Evolutionary conservation across 2,797 vertebrate species (phyloP), one percentile per base, ranked within the genome.

Genomic region (Mionectes olivaceus): DNA sequence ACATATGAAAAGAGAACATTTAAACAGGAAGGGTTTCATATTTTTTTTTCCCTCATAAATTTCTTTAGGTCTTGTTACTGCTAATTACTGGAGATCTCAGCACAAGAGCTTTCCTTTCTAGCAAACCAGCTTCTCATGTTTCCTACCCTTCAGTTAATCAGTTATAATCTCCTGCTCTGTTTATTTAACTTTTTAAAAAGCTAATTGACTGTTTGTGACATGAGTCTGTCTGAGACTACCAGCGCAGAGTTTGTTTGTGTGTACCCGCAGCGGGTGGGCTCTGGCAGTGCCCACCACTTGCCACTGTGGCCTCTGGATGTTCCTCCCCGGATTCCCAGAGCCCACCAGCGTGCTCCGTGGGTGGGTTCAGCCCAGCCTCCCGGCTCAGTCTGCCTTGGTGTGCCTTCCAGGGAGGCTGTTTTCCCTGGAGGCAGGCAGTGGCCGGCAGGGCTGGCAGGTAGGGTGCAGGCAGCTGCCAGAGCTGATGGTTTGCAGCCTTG

Each of bases 1-100:
- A 96, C 76, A 95, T 32, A 13, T 86, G 93, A 69, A 94, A 91
- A 83, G 87, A 89, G 93, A 96, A 94, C 82, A 91, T 92, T 96
- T 85, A 89, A 95, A 95, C 89, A 95, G 94, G 94, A 95, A 85
- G 57, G 43, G 57, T 75, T 80, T 3, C 14, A 44, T 71, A 1
- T 79, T 61, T 64, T 87, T 77, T 77, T 78, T 63, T 18, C 44
- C 64, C 69, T 91, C 73, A 46, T 81, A 76, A 86, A 83, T 91
- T 93, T 95, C 84, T 90, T 57, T 87, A 83, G 81, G 64, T 91
- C 91, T 88, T 86, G 49, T 73, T 90, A 70, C 61, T 86, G 79
- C 79, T 95, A 88, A 96, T 96, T 95, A 67, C 59, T 60, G 57
- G 91, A 78, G 84, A 83, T 74, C 55, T 93, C 91, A 44, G 79